phyloP scores from a whole-genome alignment of 2,797 vertebrate species.

The Mallotus villosus region DNA sequence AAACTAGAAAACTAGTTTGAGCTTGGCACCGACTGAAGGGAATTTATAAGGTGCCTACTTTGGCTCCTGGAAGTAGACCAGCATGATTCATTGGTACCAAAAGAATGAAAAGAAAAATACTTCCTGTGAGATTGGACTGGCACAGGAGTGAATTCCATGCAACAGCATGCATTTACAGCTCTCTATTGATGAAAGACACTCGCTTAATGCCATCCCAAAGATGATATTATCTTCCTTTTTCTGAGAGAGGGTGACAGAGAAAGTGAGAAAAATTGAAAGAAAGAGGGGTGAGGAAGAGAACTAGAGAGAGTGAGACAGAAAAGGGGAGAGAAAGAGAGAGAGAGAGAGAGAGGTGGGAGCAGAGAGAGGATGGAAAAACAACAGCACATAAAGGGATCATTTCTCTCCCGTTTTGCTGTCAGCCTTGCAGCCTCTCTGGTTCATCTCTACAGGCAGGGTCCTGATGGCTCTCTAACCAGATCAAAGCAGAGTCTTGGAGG shows the following conservation, averaged over 20 bases:
- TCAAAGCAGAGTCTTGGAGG: conserved; percentile 29
- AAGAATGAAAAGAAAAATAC: conserved; percentile 4
- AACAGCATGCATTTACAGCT: not conserved
- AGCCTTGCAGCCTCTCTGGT: conserved; percentile 19
- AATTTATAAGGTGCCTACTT: conserved; percentile 31
- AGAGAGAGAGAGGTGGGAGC: not conserved
- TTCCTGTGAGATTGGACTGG: not conserved
- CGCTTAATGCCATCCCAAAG: conserved; percentile 31
- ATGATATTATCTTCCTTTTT: conserved; percentile 25
- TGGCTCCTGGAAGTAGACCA: conserved; percentile 19
- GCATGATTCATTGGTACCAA: conserved; percentile 3
- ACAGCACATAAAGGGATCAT: not conserved
- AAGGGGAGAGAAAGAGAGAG: not conserved
- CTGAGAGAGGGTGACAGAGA: conserved; percentile 5
- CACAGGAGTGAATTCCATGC: conserved; percentile 1
- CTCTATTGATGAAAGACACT: conserved; percentile 4
- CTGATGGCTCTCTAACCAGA: conserved; percentile 44
- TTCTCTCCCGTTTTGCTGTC: not conserved
- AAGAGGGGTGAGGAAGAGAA: not conserved
- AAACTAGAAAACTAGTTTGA: conserved; percentile 8
- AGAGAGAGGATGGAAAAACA: not conserved
- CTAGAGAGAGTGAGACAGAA: not conserved
- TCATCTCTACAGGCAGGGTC: conserved; percentile 35
- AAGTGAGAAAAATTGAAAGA: not conserved
- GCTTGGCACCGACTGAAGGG: conserved; percentile 5